These are phyloP conservation scores for Paraescarpia echinospica DNA, from an alignment of 1,140 invertebrate species.

Conservation along the genomic window DNA sequence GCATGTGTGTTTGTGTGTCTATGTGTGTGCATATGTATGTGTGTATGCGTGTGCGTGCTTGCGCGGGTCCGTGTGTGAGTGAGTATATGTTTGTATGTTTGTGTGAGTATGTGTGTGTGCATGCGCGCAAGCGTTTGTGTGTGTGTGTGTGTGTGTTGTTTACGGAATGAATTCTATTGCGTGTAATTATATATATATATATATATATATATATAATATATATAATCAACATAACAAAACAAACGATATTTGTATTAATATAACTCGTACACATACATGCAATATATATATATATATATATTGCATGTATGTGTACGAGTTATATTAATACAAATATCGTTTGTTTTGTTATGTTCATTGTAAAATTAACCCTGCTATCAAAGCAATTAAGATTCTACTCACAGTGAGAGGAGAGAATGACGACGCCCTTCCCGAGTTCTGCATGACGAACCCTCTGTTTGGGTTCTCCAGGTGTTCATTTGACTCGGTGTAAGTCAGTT, in stretches of 20 bases:
- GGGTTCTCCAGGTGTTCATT: slow-evolving; percentile 13
- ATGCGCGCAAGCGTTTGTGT: not conserved
- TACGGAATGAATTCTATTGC: too few species aligned
- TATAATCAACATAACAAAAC: too few species aligned
- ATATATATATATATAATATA: too few species aligned
- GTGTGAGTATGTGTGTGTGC: not conserved
- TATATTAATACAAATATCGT: too few species aligned
- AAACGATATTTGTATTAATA: too few species aligned
- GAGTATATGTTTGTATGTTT: not conserved
- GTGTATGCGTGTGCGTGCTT: not conserved
- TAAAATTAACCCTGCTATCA: not conserved
- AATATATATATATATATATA: not conserved
- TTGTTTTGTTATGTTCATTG: too few species aligned
- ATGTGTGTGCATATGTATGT: not conserved
- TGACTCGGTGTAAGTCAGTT: slow-evolving; percentile 15
- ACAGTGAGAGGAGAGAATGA: not conserved
- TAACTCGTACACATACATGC: not conserved
- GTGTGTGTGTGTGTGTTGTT: too few species aligned
- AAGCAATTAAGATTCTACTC: not conserved
- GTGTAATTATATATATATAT: too few species aligned
- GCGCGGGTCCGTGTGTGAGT: not conserved
- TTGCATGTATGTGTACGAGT: too few species aligned
- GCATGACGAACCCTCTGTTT: not conserved
- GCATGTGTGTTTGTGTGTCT: too few species aligned
- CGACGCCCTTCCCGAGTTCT: slow-evolving; percentile 7